Base-by-base conservation (phyloP, 1,140 invertebrate species). In the Acromyrmex heyeri region DNA sequence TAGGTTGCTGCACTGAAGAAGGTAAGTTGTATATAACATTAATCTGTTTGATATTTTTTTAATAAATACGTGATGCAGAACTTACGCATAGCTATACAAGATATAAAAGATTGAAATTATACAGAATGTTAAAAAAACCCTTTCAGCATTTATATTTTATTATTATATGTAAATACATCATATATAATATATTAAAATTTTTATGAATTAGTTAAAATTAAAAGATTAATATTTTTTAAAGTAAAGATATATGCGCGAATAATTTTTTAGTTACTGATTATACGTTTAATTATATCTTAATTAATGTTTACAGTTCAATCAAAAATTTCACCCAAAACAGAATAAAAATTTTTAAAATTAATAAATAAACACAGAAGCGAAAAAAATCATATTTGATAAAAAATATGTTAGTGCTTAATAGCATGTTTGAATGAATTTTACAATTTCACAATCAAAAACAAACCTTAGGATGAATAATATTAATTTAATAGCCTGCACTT, bases 1-100 rank as follows among this genome's bases (percentile, higher is more conserved):
- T 98, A 2, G 98, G 97, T 67, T 98, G 97, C 92, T 98, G 98
- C 91, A 98, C 98, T 12, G 97, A 97, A 92, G 97, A 97, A 96
- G 97, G 97, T 98, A 90, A 92, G 91, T 87, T 69, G 2, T 7
- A 18, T 0, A 12, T 38, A 3, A 24, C 1, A 70, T 57, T 16
- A 8, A 72, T 57, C 8, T 16, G 3, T 64, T 38, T 38, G n/a
- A 67, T 44, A 21, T 67, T 67, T 38, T 12, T 44, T 21, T 10
- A 30, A 44, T 21, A 8, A 14, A 21, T 44, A 38, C 6, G 34
- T 44, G 44, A 38, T 50, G 18, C 50, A n/a, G 1, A 24, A 50
- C 24, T 72, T 30, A 6, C 30, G 16, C 0, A 8, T 4, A 34
- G 7, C 7, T 38, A 44, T 7, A 44, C 3, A 3, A 44, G 38